Evolutionary conservation across 2,113 vertebrate genomes (phyloP), one percentile per base, ranked within the genome.

Genomic region (Bettongia penicillata): DNA sequence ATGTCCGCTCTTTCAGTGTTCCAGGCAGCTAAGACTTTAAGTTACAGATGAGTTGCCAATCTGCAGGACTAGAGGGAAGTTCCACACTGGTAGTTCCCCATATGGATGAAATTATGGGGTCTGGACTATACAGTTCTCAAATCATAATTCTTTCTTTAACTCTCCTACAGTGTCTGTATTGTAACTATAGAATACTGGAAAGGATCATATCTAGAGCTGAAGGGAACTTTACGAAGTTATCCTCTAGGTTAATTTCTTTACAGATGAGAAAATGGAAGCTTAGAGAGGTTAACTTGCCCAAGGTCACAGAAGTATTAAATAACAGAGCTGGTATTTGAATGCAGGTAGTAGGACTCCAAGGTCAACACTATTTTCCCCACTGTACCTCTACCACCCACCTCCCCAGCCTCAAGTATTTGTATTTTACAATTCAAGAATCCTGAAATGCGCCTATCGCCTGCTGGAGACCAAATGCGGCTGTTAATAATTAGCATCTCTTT

Each of bases 401-500:
- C 11, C 57, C n/a, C 10, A 8, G 68, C n/a, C n/a, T 84, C 16
- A 43, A 84, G n/a, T 84, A 43, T 84, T 84, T 51, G 43, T 52
- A 22, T n/a, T 90, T 50, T 5, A 47, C n/a, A 77, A n/a, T 0
- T 14, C 2, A 50, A 26, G 90, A 95, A 94, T 94, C 94, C 92
- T 96, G 97, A 96, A 98, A 93, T 68, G 91, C 48, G 98, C 97
- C 97, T 94, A 43, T 55, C 89, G 97, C 95, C 97, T 97, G 98
- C 49, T 53, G 55, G 91, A 0, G 0, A 57, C 92, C 91, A 90
- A 97, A 96, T 97, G 96, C 95, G 49, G 96, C 96, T 97, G 95
- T 95, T 95, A 96, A 97, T 98, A 97, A 98, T 98, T 98, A 98
- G 98, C 98, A 95, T 95, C 97, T 97, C 95, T 97, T 98, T 96